Evolutionary conservation across 1,140 invertebrate genomes (phyloP).

Genomic region (Neotoxoptera formosana): DNA sequence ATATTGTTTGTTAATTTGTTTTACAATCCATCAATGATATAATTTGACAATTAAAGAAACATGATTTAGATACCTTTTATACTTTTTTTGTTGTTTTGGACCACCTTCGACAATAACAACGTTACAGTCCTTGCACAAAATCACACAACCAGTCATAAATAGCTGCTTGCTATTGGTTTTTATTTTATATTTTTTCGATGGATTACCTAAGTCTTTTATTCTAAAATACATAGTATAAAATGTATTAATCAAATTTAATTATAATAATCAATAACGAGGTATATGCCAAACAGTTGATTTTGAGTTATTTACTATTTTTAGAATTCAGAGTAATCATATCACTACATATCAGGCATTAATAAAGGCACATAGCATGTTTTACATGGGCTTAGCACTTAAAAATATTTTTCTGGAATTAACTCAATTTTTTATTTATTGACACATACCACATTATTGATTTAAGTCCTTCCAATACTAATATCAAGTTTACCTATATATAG

Average conservation of each 20-base stretch:
- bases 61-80: conserved; percentile 71
- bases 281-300: too few relatives aligned
- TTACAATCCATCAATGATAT: not conserved
- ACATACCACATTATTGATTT: too few relatives aligned
- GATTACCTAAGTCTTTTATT: conserved; percentile 87
- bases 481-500: conserved; percentile 82
- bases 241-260: too few relatives aligned
- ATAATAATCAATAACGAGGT: too few relatives aligned
- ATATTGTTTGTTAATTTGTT: not conserved
- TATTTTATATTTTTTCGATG: conserved; percentile 97
- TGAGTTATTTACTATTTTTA: too few relatives aligned
- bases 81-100: conserved; percentile 96
- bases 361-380: too few relatives aligned
- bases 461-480: not conserved
- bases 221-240: conserved; percentile 67
- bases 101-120: conserved; percentile 98
- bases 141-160: conserved; percentile 93
- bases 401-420: too few relatives aligned
- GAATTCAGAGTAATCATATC: too few relatives aligned
- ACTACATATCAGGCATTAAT: too few relatives aligned
- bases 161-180: conserved; percentile 97
- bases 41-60: not conserved
- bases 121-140: conserved; percentile 95
- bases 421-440: too few relatives aligned
- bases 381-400: too few relatives aligned